Conservation (phyloP, 2,113 vertebrate species). For the Stomatorhinus ivindoensis region DNA sequence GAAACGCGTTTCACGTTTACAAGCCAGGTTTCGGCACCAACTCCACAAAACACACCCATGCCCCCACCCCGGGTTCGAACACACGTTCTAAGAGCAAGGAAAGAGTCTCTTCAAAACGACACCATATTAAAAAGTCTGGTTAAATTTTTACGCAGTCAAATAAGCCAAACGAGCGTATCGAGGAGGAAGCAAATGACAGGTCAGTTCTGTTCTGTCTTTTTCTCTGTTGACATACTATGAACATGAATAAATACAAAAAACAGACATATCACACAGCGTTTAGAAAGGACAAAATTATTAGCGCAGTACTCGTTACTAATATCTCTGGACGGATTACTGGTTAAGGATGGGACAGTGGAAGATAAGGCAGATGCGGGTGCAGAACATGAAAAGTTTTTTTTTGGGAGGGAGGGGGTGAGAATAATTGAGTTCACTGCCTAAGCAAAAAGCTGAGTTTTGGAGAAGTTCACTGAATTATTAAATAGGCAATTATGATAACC, state of each 20-base stretch:
- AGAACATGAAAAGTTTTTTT: background rate
- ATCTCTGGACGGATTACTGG: background rate
- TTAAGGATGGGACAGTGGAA: background rate
- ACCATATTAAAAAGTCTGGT: background rate
- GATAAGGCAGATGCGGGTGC: background rate
- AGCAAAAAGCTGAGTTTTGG: constrained; percentile 47
- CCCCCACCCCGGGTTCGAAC: background rate
- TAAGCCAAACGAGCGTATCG: background rate
- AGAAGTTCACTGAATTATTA: constrained; percentile 74
- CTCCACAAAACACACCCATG: background rate
- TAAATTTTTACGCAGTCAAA: background rate
- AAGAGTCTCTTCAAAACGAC: background rate
- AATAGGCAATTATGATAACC: constrained; percentile 74
- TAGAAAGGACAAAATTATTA: background rate
- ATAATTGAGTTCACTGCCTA: constrained; percentile 52
- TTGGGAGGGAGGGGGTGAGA: background rate
- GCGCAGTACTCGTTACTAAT: background rate
- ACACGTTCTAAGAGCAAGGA: background rate
- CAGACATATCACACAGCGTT: background rate
- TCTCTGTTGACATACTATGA: background rate
- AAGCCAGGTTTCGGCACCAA: background rate
- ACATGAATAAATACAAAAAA: background rate
- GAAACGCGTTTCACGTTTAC: background rate
- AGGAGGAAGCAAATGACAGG: background rate
- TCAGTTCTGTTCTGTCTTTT: background rate